Evolutionary conservation across 1,140 invertebrate genomes (phyloP).

Genomic region (Macrobrachium nipponense): DNA sequence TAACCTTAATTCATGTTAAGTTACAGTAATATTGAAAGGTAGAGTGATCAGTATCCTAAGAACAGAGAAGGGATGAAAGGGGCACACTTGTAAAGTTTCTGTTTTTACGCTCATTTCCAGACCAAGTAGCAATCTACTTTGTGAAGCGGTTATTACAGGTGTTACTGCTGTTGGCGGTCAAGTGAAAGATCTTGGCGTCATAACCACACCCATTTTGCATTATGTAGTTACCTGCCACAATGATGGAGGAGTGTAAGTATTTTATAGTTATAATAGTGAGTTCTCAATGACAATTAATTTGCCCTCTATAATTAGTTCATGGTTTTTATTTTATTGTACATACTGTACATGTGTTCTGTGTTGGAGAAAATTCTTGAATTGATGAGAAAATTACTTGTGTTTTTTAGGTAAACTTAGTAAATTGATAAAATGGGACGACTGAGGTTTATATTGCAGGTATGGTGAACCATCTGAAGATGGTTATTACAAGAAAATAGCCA

Average conservation of each 20-base stretch:
- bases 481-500: slow-evolving; percentile 87
- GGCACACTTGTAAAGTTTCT: background rate
- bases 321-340: background rate
- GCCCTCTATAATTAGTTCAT: background rate
- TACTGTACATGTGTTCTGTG: too few species aligned
- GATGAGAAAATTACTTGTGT: too few species aligned
- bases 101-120: slow-evolving; percentile 68
- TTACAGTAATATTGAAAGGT: too few species aligned
- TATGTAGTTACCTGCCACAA: slow-evolving; percentile 88
- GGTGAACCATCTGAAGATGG: slow-evolving; percentile 80
- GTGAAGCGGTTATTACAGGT: slow-evolving; percentile 80
- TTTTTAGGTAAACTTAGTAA: too few species aligned
- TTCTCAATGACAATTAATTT: background rate
- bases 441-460: slow-evolving; percentile 69
- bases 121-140: slow-evolving; percentile 77
- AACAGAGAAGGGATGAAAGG: background rate
- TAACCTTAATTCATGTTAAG: too few species aligned
- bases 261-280: background rate
- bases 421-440: too few species aligned
- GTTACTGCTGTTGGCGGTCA: slow-evolving; percentile 77
- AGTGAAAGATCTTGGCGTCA: slow-evolving; percentile 80
- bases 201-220: slow-evolving; percentile 94
- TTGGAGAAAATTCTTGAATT: too few species aligned
- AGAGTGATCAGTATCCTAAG: background rate
- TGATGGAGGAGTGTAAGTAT: slow-evolving; percentile 69